Percentiles rank a stretch among this genome's conserved stretches.
phyloP scores from a whole-genome alignment of 2,888 invertebrate species.

The Microchrysa polita region DNA sequence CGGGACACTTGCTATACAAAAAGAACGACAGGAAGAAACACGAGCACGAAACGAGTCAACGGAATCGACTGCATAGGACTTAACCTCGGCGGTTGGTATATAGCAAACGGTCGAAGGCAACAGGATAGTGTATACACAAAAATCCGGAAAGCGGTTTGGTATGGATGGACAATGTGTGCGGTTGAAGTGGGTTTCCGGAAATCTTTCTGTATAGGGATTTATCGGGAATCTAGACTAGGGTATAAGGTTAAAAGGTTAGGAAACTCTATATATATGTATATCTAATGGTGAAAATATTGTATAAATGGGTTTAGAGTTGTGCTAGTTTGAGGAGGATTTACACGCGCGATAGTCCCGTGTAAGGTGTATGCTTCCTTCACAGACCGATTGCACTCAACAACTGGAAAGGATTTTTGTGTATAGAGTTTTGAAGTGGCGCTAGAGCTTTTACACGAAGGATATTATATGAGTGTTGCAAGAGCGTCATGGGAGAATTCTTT shows the following conservation, averaged over 20 bases:
- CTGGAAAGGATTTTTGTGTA: constrained; percentile 45
- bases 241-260: constrained; percentile 46
- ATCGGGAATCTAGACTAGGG: too few species aligned
- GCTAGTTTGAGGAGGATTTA: constrained; percentile 33
- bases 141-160: background rate
- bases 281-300: constrained; percentile 50
- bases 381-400: constrained; percentile 46
- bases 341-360: constrained; percentile 19
- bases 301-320: constrained; percentile 50
- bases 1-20: background rate
- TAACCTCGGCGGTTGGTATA: background rate
- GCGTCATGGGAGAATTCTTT: background rate
- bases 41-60: constrained; percentile 17
- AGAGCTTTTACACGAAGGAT: background rate
- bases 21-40: constrained; percentile 9
- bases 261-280: too few species aligned
- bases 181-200: background rate
- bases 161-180: too few species aligned
- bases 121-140: background rate
- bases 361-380: constrained; percentile 22
- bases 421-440: background rate
- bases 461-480: constrained; percentile 24
- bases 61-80: background rate
- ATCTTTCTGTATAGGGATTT: too few species aligned
- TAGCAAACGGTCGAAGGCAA: background rate